Evolutionary conservation across 2,888 invertebrate genomes (phyloP).

Genomic region (Clistopyga incitator): DNA sequence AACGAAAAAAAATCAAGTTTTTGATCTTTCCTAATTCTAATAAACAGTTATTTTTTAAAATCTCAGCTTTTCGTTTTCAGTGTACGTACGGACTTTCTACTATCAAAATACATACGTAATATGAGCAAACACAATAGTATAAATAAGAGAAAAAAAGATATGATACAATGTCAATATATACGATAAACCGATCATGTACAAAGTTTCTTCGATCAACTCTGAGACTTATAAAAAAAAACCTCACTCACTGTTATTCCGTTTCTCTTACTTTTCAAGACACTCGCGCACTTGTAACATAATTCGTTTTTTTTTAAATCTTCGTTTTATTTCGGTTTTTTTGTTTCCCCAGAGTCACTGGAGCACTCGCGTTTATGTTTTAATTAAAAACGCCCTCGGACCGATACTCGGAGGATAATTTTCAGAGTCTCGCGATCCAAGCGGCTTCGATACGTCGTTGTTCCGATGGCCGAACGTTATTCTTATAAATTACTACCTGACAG

Average conservation of each 20-base stretch:
- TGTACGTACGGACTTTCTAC: slow-evolving; percentile 24
- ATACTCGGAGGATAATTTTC: not conserved
- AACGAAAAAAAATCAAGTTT: not conserved
- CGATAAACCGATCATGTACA: slow-evolving; percentile 58
- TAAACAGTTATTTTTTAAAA: not conserved
- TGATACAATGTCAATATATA: slow-evolving; percentile 56
- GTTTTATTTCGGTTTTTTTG: no score
- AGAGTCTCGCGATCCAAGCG: not conserved
- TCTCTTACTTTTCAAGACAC: slow-evolving; percentile 12
- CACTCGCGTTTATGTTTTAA: slow-evolving; percentile 30
- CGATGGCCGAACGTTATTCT: not conserved
- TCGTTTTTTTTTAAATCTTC: slow-evolving; percentile 28
- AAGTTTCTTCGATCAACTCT: slow-evolving; percentile 41
- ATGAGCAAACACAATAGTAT: slow-evolving; percentile 69
- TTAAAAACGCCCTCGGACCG: slow-evolving; percentile 22
- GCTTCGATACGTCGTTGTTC: not conserved
- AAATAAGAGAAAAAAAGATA: slow-evolving; percentile 60
- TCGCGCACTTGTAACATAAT: slow-evolving; percentile 44
- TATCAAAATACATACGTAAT: slow-evolving; percentile 48
- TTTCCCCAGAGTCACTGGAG: slow-evolving; percentile 27
- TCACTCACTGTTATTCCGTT: slow-evolving; percentile 23
- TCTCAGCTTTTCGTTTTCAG: not conserved
- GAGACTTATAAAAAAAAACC: slow-evolving; percentile 52
- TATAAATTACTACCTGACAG: not conserved
- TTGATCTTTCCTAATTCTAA: not conserved